Evolutionary conservation across 2,888 invertebrate species (phyloP).

Genomic region (Stegana nigrithorax): DNA sequence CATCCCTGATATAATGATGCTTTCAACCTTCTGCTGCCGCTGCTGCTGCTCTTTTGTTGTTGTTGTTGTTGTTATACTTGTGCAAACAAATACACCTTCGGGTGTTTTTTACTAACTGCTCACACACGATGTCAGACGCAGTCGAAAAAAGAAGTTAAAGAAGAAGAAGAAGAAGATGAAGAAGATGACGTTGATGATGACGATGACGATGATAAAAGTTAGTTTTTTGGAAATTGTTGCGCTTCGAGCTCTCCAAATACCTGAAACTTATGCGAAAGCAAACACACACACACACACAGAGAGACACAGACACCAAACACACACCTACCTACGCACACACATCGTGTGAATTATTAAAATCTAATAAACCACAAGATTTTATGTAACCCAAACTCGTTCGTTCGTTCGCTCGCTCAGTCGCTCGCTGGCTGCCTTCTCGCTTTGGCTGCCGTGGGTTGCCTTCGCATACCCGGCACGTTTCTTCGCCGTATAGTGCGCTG

Average conservation of each 20-base stretch:
- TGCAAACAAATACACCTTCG: too few species aligned
- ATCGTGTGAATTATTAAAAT: constrained; percentile 66
- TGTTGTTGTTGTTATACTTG: too few species aligned
- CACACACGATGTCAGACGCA: too few species aligned
- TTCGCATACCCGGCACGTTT: background rate
- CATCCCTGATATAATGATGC: too few species aligned
- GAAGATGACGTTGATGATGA: constrained; percentile 45
- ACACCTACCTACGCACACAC: too few species aligned
- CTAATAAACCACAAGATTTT: constrained; percentile 68
- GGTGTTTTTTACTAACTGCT: too few species aligned
- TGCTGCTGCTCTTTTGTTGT: too few species aligned
- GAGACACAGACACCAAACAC: too few species aligned
- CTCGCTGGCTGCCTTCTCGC: background rate
- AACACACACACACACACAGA: constrained; percentile 14
- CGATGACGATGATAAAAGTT: constrained; percentile 67
- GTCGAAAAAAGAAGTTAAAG: background rate
- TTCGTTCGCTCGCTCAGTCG: background rate
- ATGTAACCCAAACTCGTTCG: constrained; percentile 55
- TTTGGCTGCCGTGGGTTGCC: background rate
- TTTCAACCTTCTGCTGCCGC: too few species aligned
- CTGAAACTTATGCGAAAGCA: too few species aligned
- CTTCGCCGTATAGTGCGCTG: constrained; percentile 3
- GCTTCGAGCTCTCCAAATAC: too few species aligned
- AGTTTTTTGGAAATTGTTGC: too few species aligned
- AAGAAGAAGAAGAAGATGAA: constrained; percentile 33